Evolutionary conservation across 53 echinoderm and acorn worm species (phyloP).

Genomic region (Zoroaster sp.): DNA sequence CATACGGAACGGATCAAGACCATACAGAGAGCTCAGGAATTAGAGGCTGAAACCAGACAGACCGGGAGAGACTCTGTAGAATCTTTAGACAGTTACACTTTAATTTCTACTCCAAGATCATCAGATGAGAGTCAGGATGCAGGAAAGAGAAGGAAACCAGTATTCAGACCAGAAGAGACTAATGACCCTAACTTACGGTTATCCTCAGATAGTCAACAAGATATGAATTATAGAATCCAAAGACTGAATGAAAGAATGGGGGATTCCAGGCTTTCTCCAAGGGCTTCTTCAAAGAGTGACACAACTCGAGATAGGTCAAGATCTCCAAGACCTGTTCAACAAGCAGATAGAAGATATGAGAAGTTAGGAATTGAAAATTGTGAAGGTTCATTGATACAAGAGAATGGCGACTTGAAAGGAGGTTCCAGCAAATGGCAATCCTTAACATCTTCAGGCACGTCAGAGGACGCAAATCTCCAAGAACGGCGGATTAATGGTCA

Average conservation of each 20-base stretch:
- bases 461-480: neutral
- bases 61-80: neutral
- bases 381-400: neutral
- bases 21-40: slow-evolving; percentile 29
- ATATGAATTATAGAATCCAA: neutral
- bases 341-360: neutral
- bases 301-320: neutral
- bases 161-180: neutral
- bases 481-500: neutral
- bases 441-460: neutral
- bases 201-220: slow-evolving; percentile 1
- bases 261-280: neutral
- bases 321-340: neutral
- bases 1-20: neutral
- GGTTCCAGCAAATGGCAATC: neutral
- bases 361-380: neutral
- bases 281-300: neutral
- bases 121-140: neutral
- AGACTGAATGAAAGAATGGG: neutral
- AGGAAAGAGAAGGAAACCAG: neutral
- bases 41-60: neutral
- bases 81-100: slow-evolving; percentile 13
- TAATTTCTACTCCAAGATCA: neutral
- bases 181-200: neutral
- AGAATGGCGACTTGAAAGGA: neutral